These are phyloP conservation scores for Drepanosiphum platanoidis DNA, from an alignment of 2,888 invertebrate species.

Conservation along the genomic window DNA sequence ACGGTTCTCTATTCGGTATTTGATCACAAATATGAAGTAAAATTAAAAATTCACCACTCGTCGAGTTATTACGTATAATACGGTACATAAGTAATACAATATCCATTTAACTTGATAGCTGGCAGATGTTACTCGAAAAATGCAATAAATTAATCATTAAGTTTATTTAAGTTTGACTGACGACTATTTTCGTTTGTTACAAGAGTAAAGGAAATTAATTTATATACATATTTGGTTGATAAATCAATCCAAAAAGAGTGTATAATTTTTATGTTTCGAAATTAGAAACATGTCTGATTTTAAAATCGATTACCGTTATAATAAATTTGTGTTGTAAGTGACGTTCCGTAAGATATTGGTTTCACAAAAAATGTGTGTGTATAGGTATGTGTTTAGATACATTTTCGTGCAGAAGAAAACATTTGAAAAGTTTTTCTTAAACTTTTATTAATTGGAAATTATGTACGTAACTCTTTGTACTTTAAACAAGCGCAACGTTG, in stretches of 20 bases:
- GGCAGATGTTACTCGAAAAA: too few relatives aligned
- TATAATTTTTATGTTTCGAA: background rate
- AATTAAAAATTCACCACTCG: background rate
- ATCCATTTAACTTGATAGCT: background rate
- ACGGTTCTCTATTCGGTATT: background rate
- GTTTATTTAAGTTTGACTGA: too few relatives aligned
- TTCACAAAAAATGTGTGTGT: background rate
- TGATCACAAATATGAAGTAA: background rate
- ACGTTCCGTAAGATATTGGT: background rate
- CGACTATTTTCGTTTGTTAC: too few relatives aligned
- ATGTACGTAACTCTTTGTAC: background rate
- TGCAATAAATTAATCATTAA: too few relatives aligned
- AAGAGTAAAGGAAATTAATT: too few relatives aligned
- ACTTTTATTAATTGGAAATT: constrained; percentile 5
- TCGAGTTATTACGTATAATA: too few relatives aligned
- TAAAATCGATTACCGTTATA: background rate
- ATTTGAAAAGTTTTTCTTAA: background rate
- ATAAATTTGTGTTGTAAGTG: background rate
- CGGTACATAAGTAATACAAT: background rate
- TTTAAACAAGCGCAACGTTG: background rate
- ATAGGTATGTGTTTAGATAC: background rate
- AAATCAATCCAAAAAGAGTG: too few relatives aligned
- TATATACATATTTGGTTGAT: too few relatives aligned
- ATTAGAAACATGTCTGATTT: background rate
- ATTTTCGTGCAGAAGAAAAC: background rate